Evolutionary conservation across 2,797 vertebrate genomes (phyloP).

Genomic region (Clarias platycephalus): DNA sequence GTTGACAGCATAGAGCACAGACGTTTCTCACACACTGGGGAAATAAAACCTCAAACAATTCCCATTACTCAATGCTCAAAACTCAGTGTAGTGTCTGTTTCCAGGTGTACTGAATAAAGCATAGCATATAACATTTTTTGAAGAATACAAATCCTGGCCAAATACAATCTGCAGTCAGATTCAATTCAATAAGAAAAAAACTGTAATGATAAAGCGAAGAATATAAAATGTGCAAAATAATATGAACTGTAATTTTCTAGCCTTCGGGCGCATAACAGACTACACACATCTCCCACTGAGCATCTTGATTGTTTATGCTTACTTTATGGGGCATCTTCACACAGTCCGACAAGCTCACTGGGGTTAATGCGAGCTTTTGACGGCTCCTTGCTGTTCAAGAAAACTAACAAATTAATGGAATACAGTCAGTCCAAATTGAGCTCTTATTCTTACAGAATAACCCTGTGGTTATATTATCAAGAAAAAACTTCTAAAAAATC

Average conservation of each 20-base stretch:
- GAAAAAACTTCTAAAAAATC: not conserved
- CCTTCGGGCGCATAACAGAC: constrained; percentile 12
- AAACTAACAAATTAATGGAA: constrained; percentile 44
- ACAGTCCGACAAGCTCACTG: constrained; percentile 19
- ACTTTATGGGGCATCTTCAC: constrained; percentile 26
- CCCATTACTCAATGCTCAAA: not conserved
- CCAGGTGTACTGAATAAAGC: not conserved
- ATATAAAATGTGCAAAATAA: constrained; percentile 2
- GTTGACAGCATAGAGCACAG: not conserved
- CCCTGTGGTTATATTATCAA: constrained; percentile 6
- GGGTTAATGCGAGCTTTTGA: constrained; percentile 33
- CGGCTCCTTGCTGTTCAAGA: constrained; percentile 26
- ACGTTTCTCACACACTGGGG: not conserved
- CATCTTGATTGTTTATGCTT: constrained; percentile 24
- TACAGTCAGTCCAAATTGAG: constrained; percentile 7
- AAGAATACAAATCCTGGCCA: not conserved
- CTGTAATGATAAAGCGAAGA: not conserved
- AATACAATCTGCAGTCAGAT: not conserved
- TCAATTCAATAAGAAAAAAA: constrained; percentile 22
- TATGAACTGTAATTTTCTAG: constrained; percentile 3
- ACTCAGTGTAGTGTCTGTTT: not conserved
- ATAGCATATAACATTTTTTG: not conserved
- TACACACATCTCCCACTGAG: constrained; percentile 23
- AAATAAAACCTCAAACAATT: not conserved
- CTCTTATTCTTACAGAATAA: constrained; percentile 18